These are phyloP conservation scores for Tiaroga cobitis DNA, from an alignment of 2,797 vertebrate species.

Conservation along the genomic window DNA sequence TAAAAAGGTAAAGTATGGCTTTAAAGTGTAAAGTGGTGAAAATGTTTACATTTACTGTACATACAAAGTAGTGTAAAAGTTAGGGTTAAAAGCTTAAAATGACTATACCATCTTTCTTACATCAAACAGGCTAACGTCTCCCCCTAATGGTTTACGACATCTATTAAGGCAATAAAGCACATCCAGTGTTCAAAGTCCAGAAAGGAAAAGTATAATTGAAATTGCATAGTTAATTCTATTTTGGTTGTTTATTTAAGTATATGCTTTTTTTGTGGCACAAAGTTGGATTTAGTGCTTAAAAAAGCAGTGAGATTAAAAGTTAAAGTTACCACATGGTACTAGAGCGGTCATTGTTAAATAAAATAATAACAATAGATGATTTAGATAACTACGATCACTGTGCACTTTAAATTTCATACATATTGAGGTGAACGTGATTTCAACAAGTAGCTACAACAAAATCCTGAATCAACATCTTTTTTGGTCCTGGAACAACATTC, in stretches of 20 bases:
- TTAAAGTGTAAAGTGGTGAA: background rate
- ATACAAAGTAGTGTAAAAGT: background rate
- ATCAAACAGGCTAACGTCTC: background rate
- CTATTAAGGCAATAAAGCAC: background rate
- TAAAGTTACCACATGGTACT: background rate
- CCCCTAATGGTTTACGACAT: slow-evolving; percentile 10
- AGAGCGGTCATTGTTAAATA: background rate
- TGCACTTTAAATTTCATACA: background rate
- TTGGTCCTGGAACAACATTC: no score
- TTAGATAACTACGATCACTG: background rate
- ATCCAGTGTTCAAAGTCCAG: background rate
- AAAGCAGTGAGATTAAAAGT: background rate
- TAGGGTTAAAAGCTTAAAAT: background rate
- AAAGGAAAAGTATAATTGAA: background rate
- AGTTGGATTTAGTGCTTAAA: background rate
- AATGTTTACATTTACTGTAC: background rate
- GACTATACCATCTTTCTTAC: background rate
- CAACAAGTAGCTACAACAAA: background rate
- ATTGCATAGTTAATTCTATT: background rate
- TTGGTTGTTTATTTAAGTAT: background rate
- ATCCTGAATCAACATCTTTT: no score
- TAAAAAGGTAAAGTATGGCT: background rate
- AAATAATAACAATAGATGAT: background rate
- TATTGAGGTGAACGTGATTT: background rate
- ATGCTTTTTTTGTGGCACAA: background rate